Conservation (phyloP, 2,797 vertebrate species). For the Mus minutoides region DNA sequence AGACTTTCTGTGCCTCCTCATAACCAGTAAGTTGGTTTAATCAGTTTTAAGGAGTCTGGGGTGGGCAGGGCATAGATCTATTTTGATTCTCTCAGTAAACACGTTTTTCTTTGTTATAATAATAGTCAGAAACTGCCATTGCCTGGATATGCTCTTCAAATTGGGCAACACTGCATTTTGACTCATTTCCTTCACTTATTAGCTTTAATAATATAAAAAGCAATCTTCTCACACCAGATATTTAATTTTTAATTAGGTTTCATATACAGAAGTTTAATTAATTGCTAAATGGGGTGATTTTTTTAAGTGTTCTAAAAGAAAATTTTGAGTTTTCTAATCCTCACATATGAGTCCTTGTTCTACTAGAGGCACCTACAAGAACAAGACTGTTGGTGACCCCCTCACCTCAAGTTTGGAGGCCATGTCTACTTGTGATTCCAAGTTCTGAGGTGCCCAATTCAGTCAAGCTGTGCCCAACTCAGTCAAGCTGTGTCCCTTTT, state of each 20-base stretch:
- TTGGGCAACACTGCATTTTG: neutral
- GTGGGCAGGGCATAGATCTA: neutral
- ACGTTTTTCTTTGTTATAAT: neutral
- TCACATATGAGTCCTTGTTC: neutral
- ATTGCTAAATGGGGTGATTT: neutral
- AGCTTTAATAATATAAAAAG: slow-evolving; percentile 2
- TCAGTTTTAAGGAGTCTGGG: neutral
- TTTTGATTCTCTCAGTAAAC: neutral
- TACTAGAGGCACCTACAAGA: neutral
- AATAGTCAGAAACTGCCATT: slow-evolving; percentile 3
- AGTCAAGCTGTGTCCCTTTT: too few relatives aligned
- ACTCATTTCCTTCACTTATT: neutral
- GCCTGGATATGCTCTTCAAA: neutral
- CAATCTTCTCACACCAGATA: neutral
- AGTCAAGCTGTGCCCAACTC: too few relatives aligned
- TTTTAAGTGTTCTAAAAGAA: neutral
- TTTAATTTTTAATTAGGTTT: neutral
- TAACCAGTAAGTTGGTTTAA: neutral
- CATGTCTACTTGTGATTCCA: neutral
- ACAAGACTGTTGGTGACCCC: neutral
- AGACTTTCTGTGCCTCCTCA: neutral
- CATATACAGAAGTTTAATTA: neutral
- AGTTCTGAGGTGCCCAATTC: neutral
- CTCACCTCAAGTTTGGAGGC: neutral
- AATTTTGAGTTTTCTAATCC: neutral